Percentiles rank a stretch among this genome's conserved stretches.
These are phyloP conservation scores for Paramormyrops kingsleyae DNA, from an alignment of 2,113 vertebrate genomes.

Conservation along the genomic window DNA sequence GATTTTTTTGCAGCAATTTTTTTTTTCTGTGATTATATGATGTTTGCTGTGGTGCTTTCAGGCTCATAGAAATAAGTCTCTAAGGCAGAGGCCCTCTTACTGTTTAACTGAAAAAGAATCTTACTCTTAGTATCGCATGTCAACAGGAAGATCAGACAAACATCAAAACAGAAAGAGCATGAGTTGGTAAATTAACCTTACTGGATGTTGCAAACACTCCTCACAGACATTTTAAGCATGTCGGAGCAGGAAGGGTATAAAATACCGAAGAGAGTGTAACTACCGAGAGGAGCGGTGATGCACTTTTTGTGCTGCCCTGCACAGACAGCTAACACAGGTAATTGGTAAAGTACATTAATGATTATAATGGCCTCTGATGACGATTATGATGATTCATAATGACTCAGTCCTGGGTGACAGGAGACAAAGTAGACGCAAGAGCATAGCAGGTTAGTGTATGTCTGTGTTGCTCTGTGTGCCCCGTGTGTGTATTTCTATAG, in stretches of 20 bases:
- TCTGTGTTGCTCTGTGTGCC: constrained; percentile 26
- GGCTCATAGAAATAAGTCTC: not conserved
- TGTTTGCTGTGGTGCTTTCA: not conserved
- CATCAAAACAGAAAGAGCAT: not conserved
- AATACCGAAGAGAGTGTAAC: not conserved
- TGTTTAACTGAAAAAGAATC: not conserved
- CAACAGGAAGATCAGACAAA: not conserved
- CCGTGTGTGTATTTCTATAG: constrained; percentile 22
- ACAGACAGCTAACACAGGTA: not conserved
- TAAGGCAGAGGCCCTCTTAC: not conserved
- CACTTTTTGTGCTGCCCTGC: not conserved
- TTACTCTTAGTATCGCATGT: not conserved
- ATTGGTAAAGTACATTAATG: not conserved
- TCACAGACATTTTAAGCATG: not conserved
- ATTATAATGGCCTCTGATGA: not conserved
- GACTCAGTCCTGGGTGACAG: not conserved
- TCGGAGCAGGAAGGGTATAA: not conserved
- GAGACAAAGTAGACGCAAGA: not conserved
- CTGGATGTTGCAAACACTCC: not conserved
- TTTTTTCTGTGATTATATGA: not conserved
- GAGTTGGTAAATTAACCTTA: not conserved
- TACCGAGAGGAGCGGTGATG: no score
- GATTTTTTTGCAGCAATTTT: not conserved
- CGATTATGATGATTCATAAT: not conserved
- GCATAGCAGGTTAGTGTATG: not conserved